Base-by-base conservation (phyloP, 2,113 vertebrate genomes). In the crab-eating macaque (Macaca fascicularis) region DNA sequence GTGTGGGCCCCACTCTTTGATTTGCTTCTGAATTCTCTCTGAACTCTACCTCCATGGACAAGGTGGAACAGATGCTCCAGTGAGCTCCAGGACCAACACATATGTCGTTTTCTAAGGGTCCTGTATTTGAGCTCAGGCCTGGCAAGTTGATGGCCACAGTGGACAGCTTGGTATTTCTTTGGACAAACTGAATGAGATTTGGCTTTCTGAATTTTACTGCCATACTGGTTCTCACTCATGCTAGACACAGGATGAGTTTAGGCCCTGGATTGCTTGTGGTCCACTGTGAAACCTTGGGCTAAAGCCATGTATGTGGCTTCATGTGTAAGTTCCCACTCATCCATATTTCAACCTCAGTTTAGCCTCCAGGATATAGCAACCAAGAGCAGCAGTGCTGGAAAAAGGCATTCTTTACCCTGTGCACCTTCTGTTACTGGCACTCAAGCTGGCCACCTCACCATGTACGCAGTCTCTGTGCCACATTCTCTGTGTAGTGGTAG, bases 391-490 rank as follows among this genome's bases (percentile, higher is more conserved):
- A 84, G 20, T 22, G 8, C 76, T 35, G 85, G 38, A 9, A 57
- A 14, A 17, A 90, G 32, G 12, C n/a, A 70, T 32, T 17, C 6
- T 86, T 43, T 17, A 57, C 10, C 19, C 11, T 43, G 10, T 89
- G 23, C 0, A 0, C 6, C 6, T 35, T 16, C 10, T 86, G 67
- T 3, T 17, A 23, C 5, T 35, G n/a, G 40, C 19, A 40, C 25
- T 81, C 32, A 8, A 19, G 17, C 9, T 35, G 5, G 17, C 74
- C 32, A 48, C 69, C 17, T 4, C 0, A 2, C 10, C 10, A 32
- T 25, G 14, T 69, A 2, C 14, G 0, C 1, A 10, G 74, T 67
- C 17, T 94, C 72, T 45, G 19, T 95, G 30, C 7, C 16, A 76
- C 16, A 14, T 55, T 8, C 57, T 64, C 43, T 57, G 22, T 35